A percentile compares a stretch with the other conserved stretches of the same genome.
Evolutionary conservation across 2,888 invertebrate species (phyloP).

Genomic region (Drosophila dives): DNA sequence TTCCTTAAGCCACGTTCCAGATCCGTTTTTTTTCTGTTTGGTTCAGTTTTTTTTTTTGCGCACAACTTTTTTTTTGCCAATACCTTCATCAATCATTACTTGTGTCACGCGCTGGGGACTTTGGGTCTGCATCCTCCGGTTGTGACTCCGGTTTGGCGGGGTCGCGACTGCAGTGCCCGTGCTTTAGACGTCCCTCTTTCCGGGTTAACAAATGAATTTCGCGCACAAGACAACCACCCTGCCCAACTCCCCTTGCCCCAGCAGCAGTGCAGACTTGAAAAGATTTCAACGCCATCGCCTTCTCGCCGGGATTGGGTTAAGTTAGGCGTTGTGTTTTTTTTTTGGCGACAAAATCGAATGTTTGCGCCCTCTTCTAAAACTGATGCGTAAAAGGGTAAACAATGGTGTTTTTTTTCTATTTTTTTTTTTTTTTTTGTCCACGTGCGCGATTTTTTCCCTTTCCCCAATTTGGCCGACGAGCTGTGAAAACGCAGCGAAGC

Average conservation of each 20-base stretch:
- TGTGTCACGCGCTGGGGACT: constrained; percentile 68
- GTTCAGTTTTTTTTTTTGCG: constrained; percentile 20
- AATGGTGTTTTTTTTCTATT: constrained; percentile 26
- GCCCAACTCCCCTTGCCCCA: not conserved
- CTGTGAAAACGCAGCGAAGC: constrained; percentile 74
- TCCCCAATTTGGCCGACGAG: constrained; percentile 48
- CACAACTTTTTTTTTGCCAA: constrained; percentile 55
- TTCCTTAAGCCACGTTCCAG: constrained; percentile 42
- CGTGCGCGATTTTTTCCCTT: constrained; percentile 21
- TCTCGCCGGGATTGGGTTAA: constrained; percentile 13
- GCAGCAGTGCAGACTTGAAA: constrained; percentile 48
- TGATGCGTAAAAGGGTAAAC: constrained; percentile 72
- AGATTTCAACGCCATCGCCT: constrained; percentile 64
- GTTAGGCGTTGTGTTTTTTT: constrained; percentile 16
- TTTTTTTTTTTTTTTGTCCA: constrained; percentile 47
- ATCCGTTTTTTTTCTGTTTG: constrained; percentile 18
- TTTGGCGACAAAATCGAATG: constrained; percentile 51
- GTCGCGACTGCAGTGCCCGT: constrained; percentile 68
- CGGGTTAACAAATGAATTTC: constrained; percentile 78
- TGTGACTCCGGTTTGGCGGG: constrained; percentile 46
- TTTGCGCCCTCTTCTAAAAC: constrained; percentile 24
- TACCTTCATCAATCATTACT: constrained; percentile 79
- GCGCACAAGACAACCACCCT: constrained; percentile 39
- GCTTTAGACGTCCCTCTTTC: constrained; percentile 71
- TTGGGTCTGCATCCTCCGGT: constrained; percentile 57